Evolutionary conservation across 2,113 vertebrate species (phyloP), one percentile per base, ranked within the genome.

Genomic region (Dromaius novaehollandiae): DNA sequence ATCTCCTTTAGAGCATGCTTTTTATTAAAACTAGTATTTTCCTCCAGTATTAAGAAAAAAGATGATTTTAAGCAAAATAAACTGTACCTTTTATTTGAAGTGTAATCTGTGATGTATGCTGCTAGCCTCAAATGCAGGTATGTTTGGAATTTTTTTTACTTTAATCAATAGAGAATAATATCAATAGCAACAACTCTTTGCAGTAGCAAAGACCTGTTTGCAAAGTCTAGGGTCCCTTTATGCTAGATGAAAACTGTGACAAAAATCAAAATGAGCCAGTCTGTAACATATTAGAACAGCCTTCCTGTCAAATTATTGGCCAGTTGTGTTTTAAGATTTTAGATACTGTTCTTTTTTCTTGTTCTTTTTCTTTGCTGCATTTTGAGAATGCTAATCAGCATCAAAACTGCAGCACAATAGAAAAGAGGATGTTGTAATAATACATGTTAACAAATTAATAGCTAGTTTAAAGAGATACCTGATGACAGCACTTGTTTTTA

Each of bases 331-430:
- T 75, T 60, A 13, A 60, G 30, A 10, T 2, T 82, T 88, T 63
- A 63, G 40, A 34, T 73, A 88, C 89, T 89, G 18, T 58, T 53
- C 14, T 82, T 75, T 82, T 94, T 77, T 86, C 69, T 92, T 93
- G 38, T 38, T 38, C 38, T 38, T 38, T 38, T 38, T 89, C 68
- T 86, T 42, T 13, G 9, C n/a, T 93, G 44, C 46, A 14, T 82
- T 90, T 36, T 78, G 61, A 94, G 71, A 93, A 91, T 85, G 86
- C 42, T n/a, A 89, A 61, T 93, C 58, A 68, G 32, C 64, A 61
- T 87, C 80, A 75, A 70, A 96, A 93, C 76, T 87, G 66, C 86
- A 94, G 46, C 46, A 83, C 65, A 92, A 75, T 91, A 95, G 68
- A 73, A 58, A 95, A 95, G 53, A 66, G 85, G 63, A 74, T 89